These are phyloP conservation scores for Coelopa frigida DNA, from an alignment of 1,140 invertebrate species.

Conservation along the genomic window DNA sequence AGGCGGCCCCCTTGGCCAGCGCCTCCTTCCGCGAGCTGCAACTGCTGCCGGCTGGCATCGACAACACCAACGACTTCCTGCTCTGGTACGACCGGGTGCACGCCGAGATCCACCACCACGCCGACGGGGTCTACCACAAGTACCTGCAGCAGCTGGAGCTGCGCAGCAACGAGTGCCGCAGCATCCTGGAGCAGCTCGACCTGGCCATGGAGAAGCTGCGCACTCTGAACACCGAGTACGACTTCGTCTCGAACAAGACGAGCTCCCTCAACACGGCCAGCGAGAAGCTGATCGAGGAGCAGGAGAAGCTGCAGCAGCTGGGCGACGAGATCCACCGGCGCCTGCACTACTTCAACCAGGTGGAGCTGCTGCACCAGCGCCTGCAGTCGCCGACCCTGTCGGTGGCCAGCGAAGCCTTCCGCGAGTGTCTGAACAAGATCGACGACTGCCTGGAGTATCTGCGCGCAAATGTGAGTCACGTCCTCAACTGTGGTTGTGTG, in stretches of 20 bases:
- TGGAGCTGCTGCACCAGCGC: slow-evolving; percentile 71
- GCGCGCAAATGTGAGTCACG: slow-evolving; percentile 64
- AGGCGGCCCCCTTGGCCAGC: background rate
- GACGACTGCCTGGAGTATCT: slow-evolving; percentile 85
- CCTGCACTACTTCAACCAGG: slow-evolving; percentile 78
- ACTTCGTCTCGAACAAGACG: slow-evolving; percentile 81
- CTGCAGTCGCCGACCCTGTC: slow-evolving; percentile 71
- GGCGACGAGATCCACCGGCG: slow-evolving; percentile 73
- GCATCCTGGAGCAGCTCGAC: slow-evolving; percentile 62
- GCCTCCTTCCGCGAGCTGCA: background rate
- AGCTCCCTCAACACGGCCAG: slow-evolving; percentile 83
- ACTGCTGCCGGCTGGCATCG: slow-evolving; percentile 24
- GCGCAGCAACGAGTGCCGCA: slow-evolving; percentile 62
- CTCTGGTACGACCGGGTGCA: slow-evolving; percentile 37
- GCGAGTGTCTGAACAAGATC: slow-evolving; percentile 71
- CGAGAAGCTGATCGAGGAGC: slow-evolving; percentile 80
- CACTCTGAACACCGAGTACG: slow-evolving; percentile 68
- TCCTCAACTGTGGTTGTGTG: background rate
- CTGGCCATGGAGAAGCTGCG: slow-evolving; percentile 63
- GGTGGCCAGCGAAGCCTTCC: slow-evolving; percentile 75
- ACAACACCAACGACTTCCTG: slow-evolving; percentile 43
- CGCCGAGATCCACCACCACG: slow-evolving; percentile 40
- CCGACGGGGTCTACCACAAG: slow-evolving; percentile 36
- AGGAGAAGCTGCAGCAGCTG: slow-evolving; percentile 70
- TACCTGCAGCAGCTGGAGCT: slow-evolving; percentile 65